Evolutionary conservation across 2,888 invertebrate genomes (phyloP).

Genomic region (Toxonevra muliebris): DNA sequence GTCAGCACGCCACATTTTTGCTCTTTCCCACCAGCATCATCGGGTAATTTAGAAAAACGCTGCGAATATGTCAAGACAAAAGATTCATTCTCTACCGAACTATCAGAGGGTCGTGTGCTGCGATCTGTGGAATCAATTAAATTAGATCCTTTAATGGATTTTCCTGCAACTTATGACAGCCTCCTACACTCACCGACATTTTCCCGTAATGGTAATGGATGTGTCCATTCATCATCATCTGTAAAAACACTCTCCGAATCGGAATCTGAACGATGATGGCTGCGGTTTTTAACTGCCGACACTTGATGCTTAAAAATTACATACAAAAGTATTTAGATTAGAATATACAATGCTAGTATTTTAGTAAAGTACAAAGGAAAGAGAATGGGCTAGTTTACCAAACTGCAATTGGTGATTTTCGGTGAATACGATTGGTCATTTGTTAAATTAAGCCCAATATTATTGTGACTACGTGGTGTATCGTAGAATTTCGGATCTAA

Average conservation of each 20-base stretch:
- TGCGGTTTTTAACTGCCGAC: slow-evolving; percentile 41
- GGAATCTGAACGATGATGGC: slow-evolving; percentile 67
- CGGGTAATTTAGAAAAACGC: slow-evolving; percentile 69
- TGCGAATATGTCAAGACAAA: slow-evolving; percentile 69
- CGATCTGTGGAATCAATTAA: slow-evolving; percentile 52
- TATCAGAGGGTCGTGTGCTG: slow-evolving; percentile 68
- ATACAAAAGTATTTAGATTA: neutral
- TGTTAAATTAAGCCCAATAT: slow-evolving; percentile 64
- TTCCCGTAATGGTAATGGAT: slow-evolving; percentile 66
- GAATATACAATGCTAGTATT: neutral
- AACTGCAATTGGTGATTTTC: slow-evolving; percentile 63
- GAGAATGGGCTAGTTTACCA: slow-evolving; percentile 46
- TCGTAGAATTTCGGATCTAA: slow-evolving; percentile 70
- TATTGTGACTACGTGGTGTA: slow-evolving; percentile 64
- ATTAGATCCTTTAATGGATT: slow-evolving; percentile 18
- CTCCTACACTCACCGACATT: slow-evolving; percentile 54
- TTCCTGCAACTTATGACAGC: neutral
- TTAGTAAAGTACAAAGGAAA: neutral
- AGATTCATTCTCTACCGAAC: slow-evolving; percentile 69
- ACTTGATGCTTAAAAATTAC: slow-evolving; percentile 52
- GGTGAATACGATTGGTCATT: slow-evolving; percentile 66
- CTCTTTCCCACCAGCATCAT: slow-evolving; percentile 53
- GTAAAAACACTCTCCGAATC: slow-evolving; percentile 76
- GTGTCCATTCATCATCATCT: slow-evolving; percentile 75
- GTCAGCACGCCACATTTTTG: slow-evolving; percentile 63